phyloP scores from a whole-genome alignment of 2,113 vertebrate genomes.

The Cochlearius cochlearius region DNA sequence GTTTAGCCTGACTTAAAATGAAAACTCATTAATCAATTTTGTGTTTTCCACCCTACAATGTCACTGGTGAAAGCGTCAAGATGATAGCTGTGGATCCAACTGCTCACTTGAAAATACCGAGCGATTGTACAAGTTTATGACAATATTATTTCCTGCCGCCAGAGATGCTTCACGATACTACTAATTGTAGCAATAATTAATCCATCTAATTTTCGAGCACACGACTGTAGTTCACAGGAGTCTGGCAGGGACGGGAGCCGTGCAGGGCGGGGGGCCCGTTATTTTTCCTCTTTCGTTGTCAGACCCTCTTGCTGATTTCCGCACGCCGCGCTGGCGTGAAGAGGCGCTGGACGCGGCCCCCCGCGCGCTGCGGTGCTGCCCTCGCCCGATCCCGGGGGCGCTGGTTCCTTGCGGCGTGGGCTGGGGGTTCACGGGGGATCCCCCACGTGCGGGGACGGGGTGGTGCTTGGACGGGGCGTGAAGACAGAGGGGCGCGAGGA shows the following conservation, averaged over 20 bases:
- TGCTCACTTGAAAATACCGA: neutral
- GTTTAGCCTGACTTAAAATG: neutral
- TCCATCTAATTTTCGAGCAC: neutral
- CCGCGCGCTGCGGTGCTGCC: neutral
- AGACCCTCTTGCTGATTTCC: accelerated
- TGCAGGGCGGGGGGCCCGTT: neutral
- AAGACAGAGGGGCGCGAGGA: neutral
- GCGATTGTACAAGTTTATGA: neutral
- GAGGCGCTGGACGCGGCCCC: accelerated
- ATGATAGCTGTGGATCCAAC: neutral
- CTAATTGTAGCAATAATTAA: slow-evolving; percentile 40
- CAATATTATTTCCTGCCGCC: slow-evolving; percentile 11
- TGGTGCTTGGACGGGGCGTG: accelerated
- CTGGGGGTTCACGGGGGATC: neutral
- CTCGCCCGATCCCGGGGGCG: accelerated
- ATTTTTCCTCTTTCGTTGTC: neutral
- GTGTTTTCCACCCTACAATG: neutral
- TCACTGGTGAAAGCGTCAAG: neutral
- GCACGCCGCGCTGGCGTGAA: accelerated
- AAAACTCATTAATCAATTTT: neutral
- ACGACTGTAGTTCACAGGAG: neutral
- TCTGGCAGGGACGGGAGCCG: neutral
- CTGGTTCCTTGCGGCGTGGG: accelerated
- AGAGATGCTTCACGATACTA: neutral
- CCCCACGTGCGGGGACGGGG: accelerated